Evolutionary conservation across 2,888 invertebrate species (phyloP).

Genomic region (Abrostola tripartita): DNA sequence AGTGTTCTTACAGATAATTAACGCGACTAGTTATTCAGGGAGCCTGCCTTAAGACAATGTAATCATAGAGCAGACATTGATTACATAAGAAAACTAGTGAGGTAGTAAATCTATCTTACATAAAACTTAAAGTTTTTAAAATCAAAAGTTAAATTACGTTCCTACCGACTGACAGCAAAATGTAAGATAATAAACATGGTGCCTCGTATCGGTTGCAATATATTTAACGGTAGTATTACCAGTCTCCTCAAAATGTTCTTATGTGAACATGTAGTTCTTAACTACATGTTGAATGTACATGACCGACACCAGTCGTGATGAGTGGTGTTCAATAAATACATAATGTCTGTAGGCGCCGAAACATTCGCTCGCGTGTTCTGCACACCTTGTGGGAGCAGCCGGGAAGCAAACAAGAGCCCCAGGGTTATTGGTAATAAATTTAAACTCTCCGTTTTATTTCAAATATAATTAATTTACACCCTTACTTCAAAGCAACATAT

Average conservation of each 20-base stretch:
- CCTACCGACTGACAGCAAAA: neutral
- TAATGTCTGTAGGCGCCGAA: slow-evolving; percentile 77
- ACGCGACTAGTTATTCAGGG: slow-evolving; percentile 7
- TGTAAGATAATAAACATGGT: neutral
- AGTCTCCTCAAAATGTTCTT: slow-evolving; percentile 1
- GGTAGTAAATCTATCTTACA: neutral
- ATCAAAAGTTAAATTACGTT: neutral
- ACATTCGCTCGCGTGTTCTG: slow-evolving; percentile 71
- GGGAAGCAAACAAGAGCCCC: slow-evolving; percentile 78
- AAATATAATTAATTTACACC: slow-evolving; percentile 71
- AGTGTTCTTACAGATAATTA: slow-evolving; percentile 22
- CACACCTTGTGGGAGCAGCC: slow-evolving; percentile 70
- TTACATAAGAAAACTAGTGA: neutral
- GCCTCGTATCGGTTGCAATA: neutral
- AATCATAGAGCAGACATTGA: slow-evolving; percentile 5
- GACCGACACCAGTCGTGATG: slow-evolving; percentile 25
- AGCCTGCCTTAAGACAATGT: slow-evolving; percentile 9
- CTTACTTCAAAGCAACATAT: slow-evolving; percentile 44
- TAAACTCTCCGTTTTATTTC: slow-evolving; percentile 69
- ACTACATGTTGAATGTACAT: slow-evolving; percentile 19
- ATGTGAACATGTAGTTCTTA: slow-evolving; percentile 1
- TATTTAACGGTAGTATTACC: slow-evolving; percentile 7
- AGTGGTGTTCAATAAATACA: slow-evolving; percentile 69
- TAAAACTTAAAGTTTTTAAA: slow-evolving; percentile 1
- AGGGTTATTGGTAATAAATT: slow-evolving; percentile 82